Base-by-base conservation (phyloP, 1,140 invertebrate genomes). In the Rhopalosiphum maidis region DNA sequence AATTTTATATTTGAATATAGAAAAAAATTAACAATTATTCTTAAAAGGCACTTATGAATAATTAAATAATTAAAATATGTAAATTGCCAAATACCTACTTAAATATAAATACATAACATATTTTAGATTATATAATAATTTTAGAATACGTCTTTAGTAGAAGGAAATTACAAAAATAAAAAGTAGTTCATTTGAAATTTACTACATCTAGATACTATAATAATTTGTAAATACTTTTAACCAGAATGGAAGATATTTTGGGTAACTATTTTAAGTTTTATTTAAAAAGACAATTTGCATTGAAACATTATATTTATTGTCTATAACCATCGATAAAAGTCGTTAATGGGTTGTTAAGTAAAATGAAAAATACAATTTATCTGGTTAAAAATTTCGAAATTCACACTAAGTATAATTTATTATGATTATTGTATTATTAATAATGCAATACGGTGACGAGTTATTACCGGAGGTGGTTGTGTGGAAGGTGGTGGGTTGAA, bases 391-490 rank as follows among this genome's bases (percentile, higher is more conserved):
- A 77, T 77, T 77, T 77, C 4, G 11, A 77, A 77, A 77, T n/a
- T 77, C 30, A 77, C 15, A n/a, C 30, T 0, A 18, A 77, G 1
- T 77, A n/a, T 21, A 6, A 77, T n/a, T 77, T 77, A n/a, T 77
- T n/a, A 11, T 68, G 0, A 4, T 77, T 21, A 51, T 51, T 51
- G 18, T 18, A 51, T 51, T 51, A 51, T 51, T 48, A 41, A 60
- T 48, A 48, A 48, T 54, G 0, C 8, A 37, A 43, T 11, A 37
- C 8, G 22, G 82, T 85, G 22, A 41, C 46, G 2, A 23, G 30
- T 2, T 5, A n/a, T 94, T 60, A 94, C 94, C 41, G 94, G 94
- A 7, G 94, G 94, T 9, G 94, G 94, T 89, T 94, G 94, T 41
- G 94, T 93, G 41, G 93, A 93, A 35, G 94, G 94, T 6, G 94